Percentiles rank a stretch among this genome's conserved stretches.
phyloP scores from a whole-genome alignment of 1,140 invertebrate species.

The Stenopsyche tienmushanensis region DNA sequence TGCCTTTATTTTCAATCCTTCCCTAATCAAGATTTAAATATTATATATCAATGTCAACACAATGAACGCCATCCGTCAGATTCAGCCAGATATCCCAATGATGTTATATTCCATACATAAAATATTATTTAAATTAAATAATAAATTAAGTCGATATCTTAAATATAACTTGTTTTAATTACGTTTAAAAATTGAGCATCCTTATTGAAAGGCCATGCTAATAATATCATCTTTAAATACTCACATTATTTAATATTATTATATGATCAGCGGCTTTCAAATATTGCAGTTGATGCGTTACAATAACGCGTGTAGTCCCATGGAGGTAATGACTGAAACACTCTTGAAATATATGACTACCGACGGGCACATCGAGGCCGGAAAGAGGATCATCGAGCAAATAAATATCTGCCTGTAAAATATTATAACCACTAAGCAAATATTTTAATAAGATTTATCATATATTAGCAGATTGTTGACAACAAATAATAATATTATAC shows the following conservation, averaged over 20 bases:
- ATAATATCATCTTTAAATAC: too few relatives aligned
- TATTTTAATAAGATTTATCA: background rate
- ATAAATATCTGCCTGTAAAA: constrained; percentile 64
- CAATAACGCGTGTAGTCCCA: constrained; percentile 68
- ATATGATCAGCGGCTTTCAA: constrained; percentile 72
- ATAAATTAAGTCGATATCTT: background rate
- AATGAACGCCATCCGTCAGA: too few relatives aligned
- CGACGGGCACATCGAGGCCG: constrained; percentile 71
- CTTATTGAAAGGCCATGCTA: too few relatives aligned
- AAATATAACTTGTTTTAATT: too few relatives aligned
- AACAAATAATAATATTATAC: constrained; percentile 33
- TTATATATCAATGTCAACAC: background rate
- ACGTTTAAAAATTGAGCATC: background rate
- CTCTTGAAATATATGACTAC: constrained; percentile 65
- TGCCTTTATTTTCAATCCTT: constrained; percentile 47
- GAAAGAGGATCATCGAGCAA: constrained; percentile 79
- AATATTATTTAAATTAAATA: too few relatives aligned
- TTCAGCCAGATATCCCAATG: too few relatives aligned
- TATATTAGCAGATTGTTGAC: background rate
- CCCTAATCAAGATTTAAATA: constrained; percentile 48
- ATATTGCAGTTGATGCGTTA: constrained; percentile 85
- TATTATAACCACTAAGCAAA: background rate
- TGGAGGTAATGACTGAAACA: constrained; percentile 50
- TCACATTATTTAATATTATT: constrained; percentile 69
- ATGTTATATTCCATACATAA: too few relatives aligned